Conservation (phyloP, 2,797 vertebrate genomes). For the Orientallactaga sibirica region DNA sequence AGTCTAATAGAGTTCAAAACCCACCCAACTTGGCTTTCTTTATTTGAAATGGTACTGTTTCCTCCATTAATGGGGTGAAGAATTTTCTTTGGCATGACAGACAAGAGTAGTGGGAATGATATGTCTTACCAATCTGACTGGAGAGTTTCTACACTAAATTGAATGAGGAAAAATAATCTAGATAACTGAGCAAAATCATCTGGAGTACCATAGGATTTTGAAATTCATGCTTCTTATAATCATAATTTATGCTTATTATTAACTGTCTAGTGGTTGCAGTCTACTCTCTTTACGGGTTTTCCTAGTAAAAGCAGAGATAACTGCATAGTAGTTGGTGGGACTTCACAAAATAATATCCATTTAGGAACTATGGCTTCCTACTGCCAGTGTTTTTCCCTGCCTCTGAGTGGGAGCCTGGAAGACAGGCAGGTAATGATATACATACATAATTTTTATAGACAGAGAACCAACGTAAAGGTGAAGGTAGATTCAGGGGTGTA, state of each 20-base stretch:
- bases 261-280: conserved; percentile 32
- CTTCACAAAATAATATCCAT: neutral
- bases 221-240: neutral
- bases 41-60: conserved; percentile 51
- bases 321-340: neutral
- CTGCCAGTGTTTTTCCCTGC: neutral
- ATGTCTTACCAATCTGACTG: neutral
- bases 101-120: neutral
- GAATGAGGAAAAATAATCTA: conserved; percentile 13
- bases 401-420: neutral
- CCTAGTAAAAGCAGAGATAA: conserved; percentile 2
- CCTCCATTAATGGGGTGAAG: conserved; percentile 33
- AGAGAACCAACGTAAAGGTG: neutral
- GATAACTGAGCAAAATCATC: neutral
- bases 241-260: neutral
- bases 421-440: neutral
- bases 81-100: conserved; percentile 42
- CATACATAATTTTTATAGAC: neutral
- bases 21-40: neutral
- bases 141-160: neutral
- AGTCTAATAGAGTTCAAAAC: conserved; percentile 55
- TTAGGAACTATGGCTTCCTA: neutral
- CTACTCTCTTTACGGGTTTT: conserved; percentile 1
- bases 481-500: neutral
- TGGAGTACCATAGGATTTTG: conserved; percentile 7